Conservation (phyloP, 2,888 invertebrate species). For the Leptura quadrifasciata region DNA sequence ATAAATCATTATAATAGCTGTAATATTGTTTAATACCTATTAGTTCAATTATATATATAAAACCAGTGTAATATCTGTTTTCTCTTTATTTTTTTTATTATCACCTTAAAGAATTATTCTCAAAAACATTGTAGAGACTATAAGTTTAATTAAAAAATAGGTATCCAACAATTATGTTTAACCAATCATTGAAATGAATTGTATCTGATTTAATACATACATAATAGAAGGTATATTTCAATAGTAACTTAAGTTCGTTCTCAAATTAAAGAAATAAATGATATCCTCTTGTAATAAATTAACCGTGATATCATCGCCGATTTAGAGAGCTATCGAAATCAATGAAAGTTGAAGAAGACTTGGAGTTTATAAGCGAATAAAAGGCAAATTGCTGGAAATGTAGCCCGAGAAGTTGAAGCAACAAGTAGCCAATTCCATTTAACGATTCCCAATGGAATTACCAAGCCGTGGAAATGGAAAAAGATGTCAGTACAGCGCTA, state of each 20-base stretch:
- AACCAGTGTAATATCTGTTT: no score
- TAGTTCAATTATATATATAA: no score
- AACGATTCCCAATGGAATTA: slow-evolving; percentile 66
- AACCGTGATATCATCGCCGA: slow-evolving; percentile 33
- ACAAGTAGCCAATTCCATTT: slow-evolving; percentile 66
- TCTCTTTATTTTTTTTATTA: no score
- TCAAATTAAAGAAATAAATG: slow-evolving; percentile 17
- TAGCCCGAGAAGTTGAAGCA: slow-evolving; percentile 54
- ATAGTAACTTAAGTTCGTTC: neutral
- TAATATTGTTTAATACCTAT: no score
- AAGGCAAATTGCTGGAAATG: slow-evolving; percentile 38
- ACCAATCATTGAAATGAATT: no score
- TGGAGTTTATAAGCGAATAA: slow-evolving; percentile 37
- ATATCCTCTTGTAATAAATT: slow-evolving; percentile 23
- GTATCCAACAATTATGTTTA: no score
- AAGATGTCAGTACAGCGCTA: slow-evolving; percentile 56
- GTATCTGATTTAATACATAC: neutral
- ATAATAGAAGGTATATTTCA: neutral
- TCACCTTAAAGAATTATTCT: no score
- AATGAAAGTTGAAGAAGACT: slow-evolving; percentile 28
- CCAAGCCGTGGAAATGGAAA: slow-evolving; percentile 59
- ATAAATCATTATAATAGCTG: no score
- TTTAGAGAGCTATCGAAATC: slow-evolving; percentile 36
- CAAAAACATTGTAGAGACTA: no score
- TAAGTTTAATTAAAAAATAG: no score